Evolutionary conservation across 2,888 invertebrate genomes (phyloP), one percentile per base, ranked within the genome.

Genomic region (Monoplex corrugatus): DNA sequence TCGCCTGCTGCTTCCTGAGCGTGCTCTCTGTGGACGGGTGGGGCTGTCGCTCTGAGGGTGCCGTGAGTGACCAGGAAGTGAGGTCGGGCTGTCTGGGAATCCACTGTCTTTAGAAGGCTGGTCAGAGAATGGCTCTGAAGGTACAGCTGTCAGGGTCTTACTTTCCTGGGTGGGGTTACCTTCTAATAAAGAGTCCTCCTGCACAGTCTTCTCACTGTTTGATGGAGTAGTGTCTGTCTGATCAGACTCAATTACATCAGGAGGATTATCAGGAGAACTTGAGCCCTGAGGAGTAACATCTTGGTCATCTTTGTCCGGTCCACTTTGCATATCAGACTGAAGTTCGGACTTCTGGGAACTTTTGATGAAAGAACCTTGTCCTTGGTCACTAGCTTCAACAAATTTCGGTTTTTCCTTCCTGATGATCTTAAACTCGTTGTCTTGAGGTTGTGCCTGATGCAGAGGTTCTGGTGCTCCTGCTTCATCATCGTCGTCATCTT

Each of bases 351-450:
- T 84, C 35, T 3, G 16, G 28, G 84, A 50, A 10, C 35, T 57
- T 0, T 32, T 32, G 2, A 38, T 32, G n/a, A 57, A 50, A 6
- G 38, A 23, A 68, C 63, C 86, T 6, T 23, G 3, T 2, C 13
- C 35, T 19, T 8, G 32, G 68, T 86, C 86, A 1, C 43, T 68
- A 16, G 50, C 16, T 8, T 63, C 43, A 0, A 68, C 6, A 32
- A 86, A 68, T 13, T 35, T 2, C 0, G 86, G 86, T 28, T 35
- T n/a, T 57, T n/a, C 68, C 43, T 68, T 63, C 43, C 43, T 10
- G 68, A 86, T 86, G 63, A 86, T 86, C n/a, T 63, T 75, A 45
- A 38, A 82, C 38, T 44, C 43, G 63, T 13, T 50, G 28, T 87
- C 72, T 23, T 82, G 23, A 8, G 50, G 63, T 16, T 50, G 28